A percentile compares a stretch with the other conserved stretches of the same genome.
phyloP scores from a whole-genome alignment of 2,113 vertebrate genomes.

The Osmerus eperlanus region DNA sequence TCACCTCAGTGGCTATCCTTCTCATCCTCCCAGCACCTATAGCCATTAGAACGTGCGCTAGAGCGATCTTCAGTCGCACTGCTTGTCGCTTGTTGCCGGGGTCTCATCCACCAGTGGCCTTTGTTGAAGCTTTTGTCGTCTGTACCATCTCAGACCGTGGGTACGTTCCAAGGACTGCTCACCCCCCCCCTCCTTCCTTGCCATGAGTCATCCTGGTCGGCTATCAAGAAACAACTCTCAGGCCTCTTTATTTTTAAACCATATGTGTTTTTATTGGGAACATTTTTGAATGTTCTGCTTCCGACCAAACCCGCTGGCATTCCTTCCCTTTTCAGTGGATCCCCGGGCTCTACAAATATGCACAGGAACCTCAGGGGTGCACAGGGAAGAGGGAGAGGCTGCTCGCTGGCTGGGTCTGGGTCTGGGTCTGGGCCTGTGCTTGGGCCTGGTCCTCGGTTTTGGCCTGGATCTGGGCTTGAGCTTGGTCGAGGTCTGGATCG shows the following conservation, averaged over 20 bases:
- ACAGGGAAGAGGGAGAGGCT: slow-evolving; percentile 24
- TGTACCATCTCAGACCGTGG: background rate
- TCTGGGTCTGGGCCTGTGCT: background rate
- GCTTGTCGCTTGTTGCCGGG: background rate
- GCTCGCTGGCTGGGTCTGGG: slow-evolving; percentile 1
- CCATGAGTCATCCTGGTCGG: background rate
- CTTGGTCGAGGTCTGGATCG: background rate
- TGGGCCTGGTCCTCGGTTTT: background rate
- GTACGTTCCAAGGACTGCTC: slow-evolving; percentile 8
- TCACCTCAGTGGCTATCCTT: background rate
- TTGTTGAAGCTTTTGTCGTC: background rate
- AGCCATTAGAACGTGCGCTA: no score
- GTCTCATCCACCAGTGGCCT: background rate
- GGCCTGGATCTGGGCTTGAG: background rate
- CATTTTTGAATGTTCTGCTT: slow-evolving; percentile 49
- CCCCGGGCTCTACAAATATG: slow-evolving; percentile 58
- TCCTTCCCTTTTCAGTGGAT: slow-evolving; percentile 29
- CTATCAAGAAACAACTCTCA: slow-evolving; percentile 11
- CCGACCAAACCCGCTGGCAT: slow-evolving; percentile 33
- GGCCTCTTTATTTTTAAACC: slow-evolving; percentile 65
- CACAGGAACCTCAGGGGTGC: slow-evolving; percentile 35
- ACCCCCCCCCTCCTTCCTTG: background rate
- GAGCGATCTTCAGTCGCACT: no score
- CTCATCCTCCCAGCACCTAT: no score
- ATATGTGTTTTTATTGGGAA: slow-evolving; percentile 71